Evolutionary conservation across 2,113 vertebrate genomes (phyloP).

Genomic region (Coregonus clupeaformis): DNA sequence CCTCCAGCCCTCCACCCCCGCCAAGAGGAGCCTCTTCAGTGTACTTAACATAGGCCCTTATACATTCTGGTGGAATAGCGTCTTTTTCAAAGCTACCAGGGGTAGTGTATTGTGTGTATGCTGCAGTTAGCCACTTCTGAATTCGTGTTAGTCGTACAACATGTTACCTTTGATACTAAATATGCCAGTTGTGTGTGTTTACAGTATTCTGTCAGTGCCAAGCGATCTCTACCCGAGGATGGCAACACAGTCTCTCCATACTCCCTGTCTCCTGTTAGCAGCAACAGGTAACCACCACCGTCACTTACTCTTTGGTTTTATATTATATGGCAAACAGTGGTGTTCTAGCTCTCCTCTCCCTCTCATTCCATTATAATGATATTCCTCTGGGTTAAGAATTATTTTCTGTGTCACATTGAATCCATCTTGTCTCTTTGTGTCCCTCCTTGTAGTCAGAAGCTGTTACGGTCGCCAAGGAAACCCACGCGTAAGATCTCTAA

Average conservation of each 20-base stretch:
- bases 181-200: slow-evolving; percentile 21
- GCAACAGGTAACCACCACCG: slow-evolving; percentile 85
- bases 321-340: no score
- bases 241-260: slow-evolving; percentile 95
- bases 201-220: slow-evolving; percentile 93
- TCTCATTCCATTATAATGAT: background rate
- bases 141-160: no score
- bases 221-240: slow-evolving; percentile 88
- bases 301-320: background rate
- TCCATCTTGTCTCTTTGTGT: background rate
- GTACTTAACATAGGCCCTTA: slow-evolving; percentile 63
- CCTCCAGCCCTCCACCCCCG: slow-evolving; percentile 89
- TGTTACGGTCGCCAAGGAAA: slow-evolving; percentile 92
- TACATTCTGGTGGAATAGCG: background rate
- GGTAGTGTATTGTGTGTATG: background rate
- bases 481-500: slow-evolving; percentile 98
- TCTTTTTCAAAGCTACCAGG: background rate
- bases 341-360: background rate
- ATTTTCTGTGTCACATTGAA: no score
- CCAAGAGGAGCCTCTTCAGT: slow-evolving; percentile 94
- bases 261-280: slow-evolving; percentile 96
- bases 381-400: no score
- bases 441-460: slow-evolving; percentile 81
- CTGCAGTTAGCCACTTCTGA: no score
- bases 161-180: no score